Percentiles rank a stretch among this genome's conserved stretches.
These are phyloP conservation scores for Stichopus horrens DNA, from an alignment of 53 echinoderm and acorn worm genomes.

Conservation along the genomic window DNA sequence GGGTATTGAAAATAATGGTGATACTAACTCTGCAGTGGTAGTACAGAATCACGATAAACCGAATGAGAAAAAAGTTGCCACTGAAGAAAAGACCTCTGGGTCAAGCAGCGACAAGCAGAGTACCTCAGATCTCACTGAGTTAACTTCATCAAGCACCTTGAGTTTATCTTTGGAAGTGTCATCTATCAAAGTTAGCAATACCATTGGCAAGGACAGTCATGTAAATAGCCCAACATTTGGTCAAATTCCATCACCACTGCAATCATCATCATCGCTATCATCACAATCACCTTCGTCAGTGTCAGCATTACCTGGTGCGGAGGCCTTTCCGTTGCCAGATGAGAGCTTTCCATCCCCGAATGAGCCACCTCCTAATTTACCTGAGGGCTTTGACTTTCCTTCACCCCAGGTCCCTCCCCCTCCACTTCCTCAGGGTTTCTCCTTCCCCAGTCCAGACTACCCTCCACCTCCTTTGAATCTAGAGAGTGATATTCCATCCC, in stretches of 20 bases:
- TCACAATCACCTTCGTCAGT: neutral
- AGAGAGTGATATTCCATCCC: conserved; percentile 59
- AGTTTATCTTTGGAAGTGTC: conserved; percentile 3
- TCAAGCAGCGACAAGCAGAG: no score
- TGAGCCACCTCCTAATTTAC: conserved; percentile 63
- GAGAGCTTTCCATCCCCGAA: conserved; percentile 35
- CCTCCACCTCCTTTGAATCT: conserved; percentile 37
- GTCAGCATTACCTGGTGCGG: neutral
- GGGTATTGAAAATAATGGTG: neutral
- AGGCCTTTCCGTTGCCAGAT: conserved; percentile 4
- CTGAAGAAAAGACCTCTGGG: no score
- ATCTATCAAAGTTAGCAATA: neutral
- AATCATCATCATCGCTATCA: neutral
- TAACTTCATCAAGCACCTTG: neutral
- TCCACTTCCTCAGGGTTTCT: conserved; percentile 69
- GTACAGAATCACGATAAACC: neutral
- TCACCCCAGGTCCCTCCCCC: conserved; percentile 90
- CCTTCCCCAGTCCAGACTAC: conserved; percentile 30
- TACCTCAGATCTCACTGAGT: no score
- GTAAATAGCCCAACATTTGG: neutral
- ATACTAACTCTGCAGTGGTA: neutral
- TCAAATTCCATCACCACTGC: neutral
- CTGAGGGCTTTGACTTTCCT: conserved; percentile 75
- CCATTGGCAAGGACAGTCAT: neutral
- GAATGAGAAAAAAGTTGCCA: neutral